Evolutionary conservation across 2,888 invertebrate genomes (phyloP), one percentile per base, ranked within the genome.

Genomic region (Chromoteleia sp.): DNA sequence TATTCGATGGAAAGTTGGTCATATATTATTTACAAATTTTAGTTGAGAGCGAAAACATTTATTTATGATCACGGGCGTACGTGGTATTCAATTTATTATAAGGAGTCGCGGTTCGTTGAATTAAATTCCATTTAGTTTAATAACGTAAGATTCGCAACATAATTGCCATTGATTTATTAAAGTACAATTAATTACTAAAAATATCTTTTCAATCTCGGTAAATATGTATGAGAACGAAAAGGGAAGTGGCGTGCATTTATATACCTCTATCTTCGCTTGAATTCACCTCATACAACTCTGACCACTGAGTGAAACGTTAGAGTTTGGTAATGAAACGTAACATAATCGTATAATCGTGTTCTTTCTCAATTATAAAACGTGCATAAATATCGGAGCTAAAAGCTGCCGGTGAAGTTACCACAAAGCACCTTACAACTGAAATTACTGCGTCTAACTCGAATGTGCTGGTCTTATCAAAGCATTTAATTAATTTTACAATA

Each of bases 11-110:
- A 43, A 52, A 76, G 14, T 48, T 70, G 45, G 63, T 33, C 50
- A 56, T 71, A 54, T 76, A 76, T 76, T 76, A 76, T 68, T 59
- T 68, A 61, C 61, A 77, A 70, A 77, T 77, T 77, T 63, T 59
- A 25, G 52, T 59, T 21, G 5, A 33, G 50, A n/a, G 36, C 10
- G 36, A 65, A 68, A 68, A 54, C 59, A 54, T 33, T 68, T 76
- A 76, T 68, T 76, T 75, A 75, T 21, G 61, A 52, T 61, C 52
- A 52, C 17, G 43, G 14, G 33, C 30, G 33, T 17, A 41, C 17
- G 15, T 7, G 8, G 52, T 8, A 15, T 56, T 54, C 8, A 43
- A 56, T 41, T 63, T 43, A 45, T 39, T 25, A 50, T 36, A 41
- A 61, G 14, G 6, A 48, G 58, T n/a, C 3, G 15, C 41, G 39